phyloP scores from a whole-genome alignment of 2,797 vertebrate genomes.

The Sebastes matsubarae region DNA sequence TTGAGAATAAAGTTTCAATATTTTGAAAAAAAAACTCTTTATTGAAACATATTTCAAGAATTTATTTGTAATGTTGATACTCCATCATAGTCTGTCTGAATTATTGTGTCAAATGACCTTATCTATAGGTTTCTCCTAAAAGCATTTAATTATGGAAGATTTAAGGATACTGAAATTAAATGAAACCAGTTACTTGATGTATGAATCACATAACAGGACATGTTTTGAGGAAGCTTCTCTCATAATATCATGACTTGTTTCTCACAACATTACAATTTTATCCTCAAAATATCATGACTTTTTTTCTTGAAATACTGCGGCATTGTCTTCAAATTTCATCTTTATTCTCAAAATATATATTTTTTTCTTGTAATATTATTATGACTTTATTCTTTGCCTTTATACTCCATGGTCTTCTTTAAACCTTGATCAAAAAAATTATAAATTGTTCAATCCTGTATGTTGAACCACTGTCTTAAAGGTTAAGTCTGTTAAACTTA shows the following conservation, averaged over 20 bases:
- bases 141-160: background rate
- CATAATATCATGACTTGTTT: background rate
- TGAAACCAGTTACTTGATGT: background rate
- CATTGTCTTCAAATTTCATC: background rate
- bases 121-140: background rate
- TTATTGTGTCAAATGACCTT: background rate
- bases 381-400: background rate
- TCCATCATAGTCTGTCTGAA: background rate
- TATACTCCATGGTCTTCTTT: background rate
- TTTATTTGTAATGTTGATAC: background rate
- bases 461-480: background rate
- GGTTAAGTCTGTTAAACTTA: background rate
- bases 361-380: background rate
- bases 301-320: background rate
- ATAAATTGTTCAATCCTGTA: fast-evolving
- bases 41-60: background rate
- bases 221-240: background rate
- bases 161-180: background rate
- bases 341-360: background rate
- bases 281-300: background rate
- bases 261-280: background rate
- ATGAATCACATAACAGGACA: background rate
- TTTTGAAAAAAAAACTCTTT: background rate
- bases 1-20: background rate
- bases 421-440: background rate